A percentile compares a stretch with the other conserved stretches of the same genome.
Evolutionary conservation across 2,888 invertebrate species (phyloP).

Genomic region (Euphydryas editha): DNA sequence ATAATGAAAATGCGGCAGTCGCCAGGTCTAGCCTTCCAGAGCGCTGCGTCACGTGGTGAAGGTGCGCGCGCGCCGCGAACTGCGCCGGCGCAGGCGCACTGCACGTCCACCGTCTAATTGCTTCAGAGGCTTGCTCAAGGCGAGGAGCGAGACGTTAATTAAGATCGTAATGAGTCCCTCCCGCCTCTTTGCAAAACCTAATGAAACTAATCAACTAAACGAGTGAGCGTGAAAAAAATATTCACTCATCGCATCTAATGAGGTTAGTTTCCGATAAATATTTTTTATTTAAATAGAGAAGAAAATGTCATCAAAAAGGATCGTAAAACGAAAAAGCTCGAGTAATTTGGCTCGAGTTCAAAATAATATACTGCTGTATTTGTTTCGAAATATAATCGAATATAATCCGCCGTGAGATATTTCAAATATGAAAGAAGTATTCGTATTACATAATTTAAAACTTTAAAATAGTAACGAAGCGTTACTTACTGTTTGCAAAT

Average conservation of each 20-base stretch:
- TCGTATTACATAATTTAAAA: too few relatives aligned
- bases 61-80: background rate
- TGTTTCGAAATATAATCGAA: background rate
- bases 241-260: background rate
- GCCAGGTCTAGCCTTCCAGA: too few relatives aligned
- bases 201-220: constrained; percentile 27
- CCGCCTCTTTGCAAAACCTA: constrained; percentile 32
- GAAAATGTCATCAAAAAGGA: background rate
- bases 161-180: constrained; percentile 34
- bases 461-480: too few relatives aligned
- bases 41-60: background rate
- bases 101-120: constrained; percentile 27
- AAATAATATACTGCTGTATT: background rate
- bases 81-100: constrained; percentile 14
- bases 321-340: background rate
- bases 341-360: background rate
- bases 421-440: too few relatives aligned
- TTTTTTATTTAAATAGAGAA: background rate
- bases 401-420: background rate
- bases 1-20: background rate
- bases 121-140: constrained; percentile 37
- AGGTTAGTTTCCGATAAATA: background rate
- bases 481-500: too few relatives aligned
- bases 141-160: constrained; percentile 34
- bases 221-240: background rate